These are phyloP conservation scores for Atta cephalotes DNA, from an alignment of 1,140 invertebrate species.

Conservation along the genomic window DNA sequence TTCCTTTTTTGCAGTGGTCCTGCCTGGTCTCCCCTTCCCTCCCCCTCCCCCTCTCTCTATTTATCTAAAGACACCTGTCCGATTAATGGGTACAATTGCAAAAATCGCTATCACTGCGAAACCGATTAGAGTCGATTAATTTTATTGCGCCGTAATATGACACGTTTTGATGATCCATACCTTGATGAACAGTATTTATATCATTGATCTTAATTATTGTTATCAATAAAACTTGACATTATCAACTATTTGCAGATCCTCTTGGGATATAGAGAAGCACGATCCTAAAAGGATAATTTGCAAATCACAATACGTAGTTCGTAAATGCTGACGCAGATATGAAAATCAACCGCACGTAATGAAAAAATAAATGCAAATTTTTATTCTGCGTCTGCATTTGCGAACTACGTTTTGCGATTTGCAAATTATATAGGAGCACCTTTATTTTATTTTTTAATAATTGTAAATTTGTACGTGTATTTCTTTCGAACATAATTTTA, in stretches of 20 bases:
- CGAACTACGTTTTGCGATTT: no score
- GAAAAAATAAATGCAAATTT: no score
- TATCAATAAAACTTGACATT: constrained; percentile 6
- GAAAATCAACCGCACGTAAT: no score
- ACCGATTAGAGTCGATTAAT: neutral
- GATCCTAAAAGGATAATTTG: no score
- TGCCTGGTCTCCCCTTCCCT: neutral
- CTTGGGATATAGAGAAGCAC: no score
- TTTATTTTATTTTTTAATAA: neutral
- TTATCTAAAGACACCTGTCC: neutral
- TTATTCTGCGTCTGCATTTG: no score
- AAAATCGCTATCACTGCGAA: neutral
- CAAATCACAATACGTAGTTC: no score
- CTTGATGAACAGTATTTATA: neutral
- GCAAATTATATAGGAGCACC: no score
- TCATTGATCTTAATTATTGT: neutral
- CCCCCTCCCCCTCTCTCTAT: no score
- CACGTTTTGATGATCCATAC: neutral
- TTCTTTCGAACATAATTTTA: neutral
- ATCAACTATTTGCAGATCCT: constrained; percentile 1
- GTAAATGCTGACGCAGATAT: no score
- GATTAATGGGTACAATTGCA: neutral
- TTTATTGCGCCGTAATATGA: neutral
- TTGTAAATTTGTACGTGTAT: neutral
- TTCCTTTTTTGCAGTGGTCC: constrained; percentile 53